Conservation (phyloP, 1,140 invertebrate species). For the Archivesica marissinica region DNA sequence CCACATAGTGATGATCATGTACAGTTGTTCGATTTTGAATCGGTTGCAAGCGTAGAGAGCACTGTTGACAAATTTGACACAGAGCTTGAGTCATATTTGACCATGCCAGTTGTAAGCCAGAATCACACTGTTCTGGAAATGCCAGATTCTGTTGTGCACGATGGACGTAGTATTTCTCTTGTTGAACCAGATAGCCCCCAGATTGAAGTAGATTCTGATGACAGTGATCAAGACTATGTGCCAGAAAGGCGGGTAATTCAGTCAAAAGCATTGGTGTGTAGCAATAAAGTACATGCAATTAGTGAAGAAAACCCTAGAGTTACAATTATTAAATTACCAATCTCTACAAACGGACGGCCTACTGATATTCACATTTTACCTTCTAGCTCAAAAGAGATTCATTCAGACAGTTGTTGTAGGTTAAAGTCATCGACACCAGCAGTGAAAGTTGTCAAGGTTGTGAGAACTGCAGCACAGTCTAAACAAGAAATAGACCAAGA, state of each 20-base stretch:
- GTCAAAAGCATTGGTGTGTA: not conserved
- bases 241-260: constrained; percentile 33
- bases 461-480: constrained; percentile 60
- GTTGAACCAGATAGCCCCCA: not conserved
- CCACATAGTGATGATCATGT: constrained; percentile 39
- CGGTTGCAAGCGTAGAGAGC: not conserved
- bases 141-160: not conserved
- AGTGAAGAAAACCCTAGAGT: constrained; percentile 15
- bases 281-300: not conserved
- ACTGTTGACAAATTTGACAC: not conserved
- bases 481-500: constrained; percentile 61
- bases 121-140: not conserved
- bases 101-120: not conserved
- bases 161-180: not conserved
- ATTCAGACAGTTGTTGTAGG: not conserved
- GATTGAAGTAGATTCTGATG: constrained; percentile 43
- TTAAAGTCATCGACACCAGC: constrained; percentile 27
- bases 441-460: constrained; percentile 72
- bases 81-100: not conserved
- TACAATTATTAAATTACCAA: not conserved
- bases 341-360: not conserved
- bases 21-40: constrained; percentile 47
- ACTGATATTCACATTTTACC: constrained; percentile 7
- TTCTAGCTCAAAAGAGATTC: not conserved
- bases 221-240: constrained; percentile 27